Percentiles rank a stretch among this genome's conserved stretches.
phyloP scores from a whole-genome alignment of 2,113 vertebrate species.

The Daubentonia madagascariensis region DNA sequence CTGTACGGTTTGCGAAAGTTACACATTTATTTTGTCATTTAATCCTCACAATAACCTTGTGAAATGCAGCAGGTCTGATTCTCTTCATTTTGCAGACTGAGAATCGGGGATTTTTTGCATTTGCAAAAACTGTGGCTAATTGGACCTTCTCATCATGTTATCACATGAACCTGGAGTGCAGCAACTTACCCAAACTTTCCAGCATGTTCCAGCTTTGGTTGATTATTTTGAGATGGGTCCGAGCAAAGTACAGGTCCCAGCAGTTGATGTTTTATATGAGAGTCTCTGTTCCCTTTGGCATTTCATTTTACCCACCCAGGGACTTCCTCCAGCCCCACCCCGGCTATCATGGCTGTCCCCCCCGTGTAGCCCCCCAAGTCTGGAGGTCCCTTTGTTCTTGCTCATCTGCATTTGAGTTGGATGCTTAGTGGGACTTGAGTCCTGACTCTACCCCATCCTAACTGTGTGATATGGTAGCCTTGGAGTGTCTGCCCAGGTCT shows the following conservation, averaged over 20 bases:
- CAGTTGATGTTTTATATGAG: neutral
- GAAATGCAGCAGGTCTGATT: too few relatives aligned
- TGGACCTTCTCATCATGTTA: neutral
- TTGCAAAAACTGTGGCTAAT: neutral
- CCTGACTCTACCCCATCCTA: neutral
- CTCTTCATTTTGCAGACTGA: too few relatives aligned
- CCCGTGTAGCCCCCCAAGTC: neutral
- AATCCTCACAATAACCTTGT: too few relatives aligned
- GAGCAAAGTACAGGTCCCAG: neutral
- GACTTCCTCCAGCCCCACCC: neutral
- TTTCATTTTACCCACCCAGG: neutral
- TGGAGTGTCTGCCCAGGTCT: fast-evolving
- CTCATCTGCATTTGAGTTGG: neutral
- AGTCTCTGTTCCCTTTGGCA: neutral
- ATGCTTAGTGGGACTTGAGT: too few relatives aligned
- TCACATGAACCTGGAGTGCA: fast-evolving
- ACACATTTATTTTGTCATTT: too few relatives aligned
- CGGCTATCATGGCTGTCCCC: neutral
- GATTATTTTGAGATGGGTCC: neutral
- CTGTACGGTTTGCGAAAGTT: too few relatives aligned
- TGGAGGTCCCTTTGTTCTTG: neutral
- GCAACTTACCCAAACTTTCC: neutral
- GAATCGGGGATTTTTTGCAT: too few relatives aligned
- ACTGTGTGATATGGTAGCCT: neutral
- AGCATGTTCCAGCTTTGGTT: neutral